Evolutionary conservation across 1,140 invertebrate genomes (phyloP).

Genomic region (Drosophila nigrodunni): DNA sequence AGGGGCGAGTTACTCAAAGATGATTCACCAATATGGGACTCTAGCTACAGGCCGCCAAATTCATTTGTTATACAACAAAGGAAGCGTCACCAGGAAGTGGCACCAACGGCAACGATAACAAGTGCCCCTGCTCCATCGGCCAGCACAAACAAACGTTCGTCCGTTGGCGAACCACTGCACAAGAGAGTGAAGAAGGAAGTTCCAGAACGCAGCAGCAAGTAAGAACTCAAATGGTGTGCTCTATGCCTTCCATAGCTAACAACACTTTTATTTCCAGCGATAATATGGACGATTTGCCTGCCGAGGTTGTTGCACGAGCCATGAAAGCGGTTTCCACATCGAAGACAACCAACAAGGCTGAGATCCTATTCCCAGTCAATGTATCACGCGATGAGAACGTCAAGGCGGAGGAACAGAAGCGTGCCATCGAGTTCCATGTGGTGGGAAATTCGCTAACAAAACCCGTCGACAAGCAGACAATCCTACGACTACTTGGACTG

Average conservation of each 20-base stretch:
- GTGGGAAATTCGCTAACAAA: slow-evolving; percentile 96
- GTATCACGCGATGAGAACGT: slow-evolving; percentile 95
- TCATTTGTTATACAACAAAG: slow-evolving; percentile 79
- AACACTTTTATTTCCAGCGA: slow-evolving; percentile 50
- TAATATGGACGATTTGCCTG: slow-evolving; percentile 69
- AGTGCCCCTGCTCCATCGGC: slow-evolving; percentile 3
- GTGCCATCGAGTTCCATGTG: slow-evolving; percentile 96
- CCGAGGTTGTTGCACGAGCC: slow-evolving; percentile 75
- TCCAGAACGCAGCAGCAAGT: slow-evolving; percentile 64
- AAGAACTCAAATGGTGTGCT: not conserved
- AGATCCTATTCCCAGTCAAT: slow-evolving; percentile 92
- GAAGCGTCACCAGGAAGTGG: slow-evolving; percentile 71
- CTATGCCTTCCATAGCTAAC: not conserved
- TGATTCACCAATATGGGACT: slow-evolving; percentile 97
- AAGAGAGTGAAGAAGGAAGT: slow-evolving; percentile 78
- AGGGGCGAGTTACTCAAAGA: slow-evolving; percentile 94
- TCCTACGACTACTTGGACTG: slow-evolving; percentile 94
- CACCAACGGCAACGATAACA: slow-evolving; percentile 2
- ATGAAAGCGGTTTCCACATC: slow-evolving; percentile 81
- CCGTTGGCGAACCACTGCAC: slow-evolving; percentile 64
- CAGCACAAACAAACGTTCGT: slow-evolving; percentile 47
- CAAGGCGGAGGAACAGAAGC: slow-evolving; percentile 94
- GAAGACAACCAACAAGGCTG: slow-evolving; percentile 76
- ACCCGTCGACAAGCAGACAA: slow-evolving; percentile 94
- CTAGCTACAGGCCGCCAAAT: slow-evolving; percentile 83